These are phyloP conservation scores for Callopanchax toddi DNA, from an alignment of 2,113 vertebrate species.

Conservation along the genomic window DNA sequence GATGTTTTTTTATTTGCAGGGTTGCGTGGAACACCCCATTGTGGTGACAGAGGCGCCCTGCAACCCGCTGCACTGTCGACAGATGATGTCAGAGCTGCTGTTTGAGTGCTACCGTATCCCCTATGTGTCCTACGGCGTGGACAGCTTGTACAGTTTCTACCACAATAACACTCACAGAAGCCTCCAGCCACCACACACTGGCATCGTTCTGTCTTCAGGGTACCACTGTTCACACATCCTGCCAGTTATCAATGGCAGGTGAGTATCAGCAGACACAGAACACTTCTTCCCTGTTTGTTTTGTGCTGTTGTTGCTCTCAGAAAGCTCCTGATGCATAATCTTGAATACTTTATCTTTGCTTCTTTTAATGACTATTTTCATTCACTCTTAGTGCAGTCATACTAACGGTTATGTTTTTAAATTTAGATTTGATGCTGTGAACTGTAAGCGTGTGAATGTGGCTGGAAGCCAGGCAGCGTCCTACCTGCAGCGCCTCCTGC, in stretches of 20 bases:
- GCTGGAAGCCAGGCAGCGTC: slow-evolving; percentile 90
- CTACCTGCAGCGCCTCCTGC: slow-evolving; percentile 94
- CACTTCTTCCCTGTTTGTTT: neutral
- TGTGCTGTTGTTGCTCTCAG: no score
- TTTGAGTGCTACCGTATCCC: slow-evolving; percentile 96
- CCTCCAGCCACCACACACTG: slow-evolving; percentile 74
- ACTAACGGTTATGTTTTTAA: neutral
- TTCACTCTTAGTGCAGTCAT: neutral
- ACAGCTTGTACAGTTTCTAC: slow-evolving; percentile 92
- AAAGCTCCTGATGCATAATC: neutral
- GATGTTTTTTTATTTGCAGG: slow-evolving; percentile 41
- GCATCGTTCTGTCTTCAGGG: slow-evolving; percentile 90
- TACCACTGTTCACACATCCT: slow-evolving; percentile 94
- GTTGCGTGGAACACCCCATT: slow-evolving; percentile 75
- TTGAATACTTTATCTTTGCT: neutral
- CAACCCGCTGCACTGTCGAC: slow-evolving; percentile 83
- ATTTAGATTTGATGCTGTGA: slow-evolving; percentile 88
- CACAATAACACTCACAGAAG: slow-evolving; percentile 77
- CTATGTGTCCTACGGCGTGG: slow-evolving; percentile 89
- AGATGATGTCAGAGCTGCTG: slow-evolving; percentile 90
- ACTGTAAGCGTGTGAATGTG: slow-evolving; percentile 94
- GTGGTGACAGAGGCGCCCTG: slow-evolving; percentile 84
- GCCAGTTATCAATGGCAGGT: slow-evolving; percentile 93
- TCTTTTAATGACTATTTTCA: neutral
- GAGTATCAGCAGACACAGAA: slow-evolving; percentile 28